Base-by-base conservation (phyloP, 2,113 vertebrate genomes). In the Bagarius yarrelli region DNA sequence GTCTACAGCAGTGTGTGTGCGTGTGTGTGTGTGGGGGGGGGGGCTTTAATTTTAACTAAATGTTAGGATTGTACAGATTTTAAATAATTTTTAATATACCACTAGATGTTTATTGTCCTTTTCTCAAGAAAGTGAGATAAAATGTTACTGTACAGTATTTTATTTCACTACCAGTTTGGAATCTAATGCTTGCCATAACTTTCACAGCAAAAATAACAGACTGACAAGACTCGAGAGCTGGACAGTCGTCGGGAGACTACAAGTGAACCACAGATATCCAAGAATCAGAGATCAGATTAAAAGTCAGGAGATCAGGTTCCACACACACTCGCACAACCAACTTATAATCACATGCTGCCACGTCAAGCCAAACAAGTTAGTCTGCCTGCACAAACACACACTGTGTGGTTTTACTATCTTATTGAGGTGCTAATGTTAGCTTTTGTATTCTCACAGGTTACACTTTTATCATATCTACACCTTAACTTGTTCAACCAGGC, bases 221-320 rank as follows among this genome's bases (percentile, higher is more conserved):
- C 19, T 1, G 36, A n/a, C 9, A 44, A 14, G 21, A 14, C 36
- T 61, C 27, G 52, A 60, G 53, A 32, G 32, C 50, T 69, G 56
- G 55, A 73, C 18, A 64, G n/a, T 71, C 25, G 56, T 73, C 59
- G 23, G n/a, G 53, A 30, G 23, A 15, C 44, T n/a, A 47, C 11
- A 23, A 12, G 12, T 25, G 9, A 18, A 13, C 18, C 32, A 30
- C 13, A 52, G 19, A 1, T 50, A 16, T 76, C 23, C 52, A 36
- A 72, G 60, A 47, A 80, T 61, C 53, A 69, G 53, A 50, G 36
- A 75, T 59, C 53, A 53, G 55, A 76, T 61, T 59, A 81, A 72
- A 74, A 60, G 56, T 77, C 56, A 80, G 83, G 71, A 72, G 83
- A 81, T 84, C 79, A 81, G 72, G 56, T 84, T 74, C 61, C 55